phyloP scores from a whole-genome alignment of 2,888 invertebrate species.

The Polymixis lichenea region DNA sequence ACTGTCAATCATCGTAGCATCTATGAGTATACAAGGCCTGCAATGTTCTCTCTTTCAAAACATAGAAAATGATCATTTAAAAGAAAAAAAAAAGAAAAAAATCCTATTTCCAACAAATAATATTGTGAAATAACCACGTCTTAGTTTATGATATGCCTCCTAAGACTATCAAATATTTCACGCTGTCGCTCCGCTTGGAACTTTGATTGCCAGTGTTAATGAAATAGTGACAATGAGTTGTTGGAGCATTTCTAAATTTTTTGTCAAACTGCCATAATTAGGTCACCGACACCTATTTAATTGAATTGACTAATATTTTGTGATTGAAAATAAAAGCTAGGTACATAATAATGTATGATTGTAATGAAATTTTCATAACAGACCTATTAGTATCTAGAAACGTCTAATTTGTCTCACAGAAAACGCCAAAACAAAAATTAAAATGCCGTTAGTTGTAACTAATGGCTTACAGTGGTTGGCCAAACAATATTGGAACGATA shows the following conservation, averaged over 20 bases:
- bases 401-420: conserved; percentile 38
- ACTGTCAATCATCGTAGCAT: too few relatives aligned
- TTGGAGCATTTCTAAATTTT: conserved; percentile 15
- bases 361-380: conserved; percentile 29
- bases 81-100: neutral
- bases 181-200: neutral
- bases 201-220: conserved; percentile 26
- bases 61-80: neutral
- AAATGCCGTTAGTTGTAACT: conserved; percentile 47
- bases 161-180: neutral
- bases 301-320: conserved; percentile 1
- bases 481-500: conserved; percentile 62
- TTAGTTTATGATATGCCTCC: neutral
- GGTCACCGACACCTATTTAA: conserved; percentile 26
- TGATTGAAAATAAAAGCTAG: neutral
- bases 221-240: conserved; percentile 8
- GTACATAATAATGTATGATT: neutral
- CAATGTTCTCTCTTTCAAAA: neutral
- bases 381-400: conserved; percentile 28
- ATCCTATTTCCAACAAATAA: neutral
- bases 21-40: too few relatives aligned
- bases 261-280: conserved; percentile 54
- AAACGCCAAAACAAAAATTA: conserved; percentile 60
- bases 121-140: neutral
- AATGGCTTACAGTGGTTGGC: conserved; percentile 51